Conservation (phyloP, 2,113 vertebrate species). For the Chaetops frenatus region DNA sequence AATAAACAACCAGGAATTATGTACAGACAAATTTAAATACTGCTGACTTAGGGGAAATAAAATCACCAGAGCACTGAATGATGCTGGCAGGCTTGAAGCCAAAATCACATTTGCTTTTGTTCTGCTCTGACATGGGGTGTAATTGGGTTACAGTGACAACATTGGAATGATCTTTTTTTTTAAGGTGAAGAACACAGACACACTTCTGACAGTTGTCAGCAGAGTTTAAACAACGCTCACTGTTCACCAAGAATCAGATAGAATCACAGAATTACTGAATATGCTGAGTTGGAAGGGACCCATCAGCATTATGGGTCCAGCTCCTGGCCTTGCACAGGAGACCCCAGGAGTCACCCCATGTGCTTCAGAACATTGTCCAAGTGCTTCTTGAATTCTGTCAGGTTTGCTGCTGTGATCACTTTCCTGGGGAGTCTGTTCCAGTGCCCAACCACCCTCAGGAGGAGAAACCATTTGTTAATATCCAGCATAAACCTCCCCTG, state of each 20-base stretch:
- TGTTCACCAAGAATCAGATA: not conserved
- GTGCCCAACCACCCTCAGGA: accelerated
- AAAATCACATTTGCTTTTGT: conserved; percentile 30
- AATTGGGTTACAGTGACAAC: not conserved
- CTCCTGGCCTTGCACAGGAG: too few relatives aligned
- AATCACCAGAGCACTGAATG: not conserved
- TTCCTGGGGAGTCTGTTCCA: not conserved
- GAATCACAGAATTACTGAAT: not conserved
- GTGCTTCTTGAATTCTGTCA: not conserved
- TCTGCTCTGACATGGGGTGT: not conserved
- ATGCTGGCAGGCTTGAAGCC: not conserved
- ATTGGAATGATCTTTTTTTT: not conserved
- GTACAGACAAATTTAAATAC: conserved; percentile 47
- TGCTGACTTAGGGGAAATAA: conserved; percentile 26
- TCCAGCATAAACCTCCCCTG: not conserved
- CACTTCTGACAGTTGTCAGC: not conserved
- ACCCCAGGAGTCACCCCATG: not conserved
- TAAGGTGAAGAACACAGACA: not conserved
- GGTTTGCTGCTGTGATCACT: not conserved
- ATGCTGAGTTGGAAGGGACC: not conserved
- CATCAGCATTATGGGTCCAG: not conserved
- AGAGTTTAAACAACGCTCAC: not conserved
- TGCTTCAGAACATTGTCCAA: not conserved
- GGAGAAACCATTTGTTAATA: not conserved
- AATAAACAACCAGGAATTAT: conserved; percentile 9